A percentile compares a stretch with the other conserved stretches of the same genome.
Evolutionary conservation across 2,113 vertebrate genomes (phyloP).

Genomic region (Macquaria australasica): DNA sequence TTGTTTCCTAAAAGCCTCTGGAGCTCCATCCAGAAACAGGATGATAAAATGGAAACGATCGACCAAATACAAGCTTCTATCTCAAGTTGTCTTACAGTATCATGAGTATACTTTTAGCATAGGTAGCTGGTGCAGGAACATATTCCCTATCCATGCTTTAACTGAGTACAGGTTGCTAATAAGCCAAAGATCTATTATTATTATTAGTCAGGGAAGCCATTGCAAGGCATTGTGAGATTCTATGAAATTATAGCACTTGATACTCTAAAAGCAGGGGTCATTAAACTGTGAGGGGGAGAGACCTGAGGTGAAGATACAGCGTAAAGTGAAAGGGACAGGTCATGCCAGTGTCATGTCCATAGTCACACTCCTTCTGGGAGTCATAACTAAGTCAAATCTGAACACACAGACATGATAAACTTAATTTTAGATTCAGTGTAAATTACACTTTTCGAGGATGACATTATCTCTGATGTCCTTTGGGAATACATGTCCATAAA

Average conservation of each 20-base stretch:
- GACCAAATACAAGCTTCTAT: background rate
- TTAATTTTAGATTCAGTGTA: background rate
- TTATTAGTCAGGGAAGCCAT: background rate
- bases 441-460: background rate
- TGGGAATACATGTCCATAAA: background rate
- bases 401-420: background rate
- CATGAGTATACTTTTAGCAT: background rate
- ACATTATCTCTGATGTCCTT: background rate
- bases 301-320: background rate
- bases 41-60: background rate
- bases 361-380: background rate
- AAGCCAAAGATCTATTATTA: background rate
- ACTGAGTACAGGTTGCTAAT: background rate
- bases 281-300: background rate
- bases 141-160: background rate
- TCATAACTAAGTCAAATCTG: background rate
- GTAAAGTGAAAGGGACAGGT: background rate
- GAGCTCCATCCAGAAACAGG: background rate
- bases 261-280: background rate
- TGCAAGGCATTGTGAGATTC: background rate
- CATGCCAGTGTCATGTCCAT: background rate
- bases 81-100: background rate
- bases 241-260: background rate
- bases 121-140: background rate
- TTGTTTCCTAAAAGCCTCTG: constrained; percentile 27